phyloP scores from a whole-genome alignment of 1,140 invertebrate genomes.

The Lepidotrigona ventralis region DNA sequence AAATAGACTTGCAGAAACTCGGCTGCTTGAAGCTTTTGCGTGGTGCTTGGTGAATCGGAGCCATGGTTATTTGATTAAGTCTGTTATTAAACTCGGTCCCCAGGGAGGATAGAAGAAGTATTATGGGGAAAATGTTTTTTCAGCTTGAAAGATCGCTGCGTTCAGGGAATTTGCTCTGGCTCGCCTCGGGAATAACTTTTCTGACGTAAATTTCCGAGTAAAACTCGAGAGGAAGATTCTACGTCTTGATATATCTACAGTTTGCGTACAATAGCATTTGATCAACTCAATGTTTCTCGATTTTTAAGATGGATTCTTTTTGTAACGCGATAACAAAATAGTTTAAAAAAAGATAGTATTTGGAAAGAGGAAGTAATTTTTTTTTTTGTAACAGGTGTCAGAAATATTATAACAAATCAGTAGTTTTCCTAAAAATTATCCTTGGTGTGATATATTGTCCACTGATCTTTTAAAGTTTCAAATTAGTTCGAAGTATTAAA shows the following conservation, averaged over 20 bases:
- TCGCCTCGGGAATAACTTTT: neutral
- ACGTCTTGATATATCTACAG: neutral
- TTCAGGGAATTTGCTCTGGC: neutral
- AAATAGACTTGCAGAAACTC: neutral
- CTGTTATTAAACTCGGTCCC: neutral
- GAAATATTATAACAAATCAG: too few species aligned
- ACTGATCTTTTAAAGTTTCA: too few species aligned
- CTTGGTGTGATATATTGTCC: too few species aligned
- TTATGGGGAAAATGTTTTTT: neutral
- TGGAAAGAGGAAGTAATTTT: too few species aligned
- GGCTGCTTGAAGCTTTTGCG: neutral
- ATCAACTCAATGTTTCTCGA: neutral
- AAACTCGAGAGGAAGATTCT: neutral
- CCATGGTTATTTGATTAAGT: conserved; percentile 7
- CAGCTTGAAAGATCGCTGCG: neutral
- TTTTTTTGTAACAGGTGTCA: too few species aligned
- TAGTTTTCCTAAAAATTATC: too few species aligned
- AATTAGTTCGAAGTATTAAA: too few species aligned
- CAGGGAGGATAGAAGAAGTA: neutral
- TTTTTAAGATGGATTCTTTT: neutral
- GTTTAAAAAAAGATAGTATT: too few species aligned
- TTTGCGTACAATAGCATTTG: neutral
- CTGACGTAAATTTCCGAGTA: neutral
- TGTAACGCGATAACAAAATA: neutral
- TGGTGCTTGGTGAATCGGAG: neutral